Base-by-base conservation (phyloP, 2,888 invertebrate species). In the Tetropium fuscum region DNA sequence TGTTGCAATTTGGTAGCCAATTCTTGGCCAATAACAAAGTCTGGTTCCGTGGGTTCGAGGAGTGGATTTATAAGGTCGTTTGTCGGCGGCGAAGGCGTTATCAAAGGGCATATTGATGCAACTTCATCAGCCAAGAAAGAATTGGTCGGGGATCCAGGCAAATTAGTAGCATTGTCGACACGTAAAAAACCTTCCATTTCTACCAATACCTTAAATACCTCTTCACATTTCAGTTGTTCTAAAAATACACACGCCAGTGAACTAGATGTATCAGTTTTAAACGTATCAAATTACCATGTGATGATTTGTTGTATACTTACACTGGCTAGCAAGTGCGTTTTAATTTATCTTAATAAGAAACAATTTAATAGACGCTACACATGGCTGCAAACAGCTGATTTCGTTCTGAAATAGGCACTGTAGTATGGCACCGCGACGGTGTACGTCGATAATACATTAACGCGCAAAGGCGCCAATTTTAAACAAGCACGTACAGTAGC, bases 81-180 rank as follows among this genome's bases (percentile, higher is more conserved):
- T 19, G 82, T 82, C 0, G 82, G 82, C 0, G 82, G 82, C 7
- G 82, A 82, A 0, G 82, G 82, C 11, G 82, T 82, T 44, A 82
- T 78, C 55, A 82, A 60, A 2, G 82, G 82, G 63, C 82, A 82
- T 25, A 80, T 81, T 8, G 82, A 82, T 2, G 81, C 80, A 2
- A 80, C 78, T 56, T 82, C 82, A 53, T 82, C 82, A 2, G 80
- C 77, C 32, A 81, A 66, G 65, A 79, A 81, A 2, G 80, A 76
- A 69, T 77, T 81, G 11, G 79, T 76, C 5, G 80, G 78, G 0
- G 81, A 80, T n/a, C 68, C 71, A 11, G 78, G 75, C 13, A 67
- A 20, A 38, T 59, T 49, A 1, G 68, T 64, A 47, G 64, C 44
- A 18, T 68, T 64, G 27, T 66, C 60, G n/a, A 73, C 74, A 58